Evolutionary conservation across 1,140 invertebrate genomes (phyloP), one percentile per base, ranked within the genome.

Genomic region (Pseudomyrmex gracilis): DNA sequence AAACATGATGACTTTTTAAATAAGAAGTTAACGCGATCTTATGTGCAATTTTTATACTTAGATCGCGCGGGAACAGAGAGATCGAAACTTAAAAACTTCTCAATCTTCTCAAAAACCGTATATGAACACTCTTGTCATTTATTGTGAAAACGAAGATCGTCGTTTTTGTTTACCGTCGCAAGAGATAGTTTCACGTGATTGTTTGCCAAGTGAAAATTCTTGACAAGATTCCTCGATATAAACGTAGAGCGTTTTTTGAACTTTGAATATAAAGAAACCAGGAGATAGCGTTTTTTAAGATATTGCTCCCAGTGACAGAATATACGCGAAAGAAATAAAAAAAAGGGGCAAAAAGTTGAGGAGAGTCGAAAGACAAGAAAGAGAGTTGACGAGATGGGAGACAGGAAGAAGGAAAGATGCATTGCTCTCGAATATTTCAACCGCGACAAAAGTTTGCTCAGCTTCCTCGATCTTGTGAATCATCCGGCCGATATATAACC

Each of bases 381-480:
- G 70, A 15, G 53, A 49, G 24, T 0, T 15, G 45, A 51, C 4
- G 15, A 45, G 51, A 8, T 9, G n/a, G 49, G 51, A 8, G 34
- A 0, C 34, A 34, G 34, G 47, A 10, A 64, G 70, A 64, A 73
- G 61, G 49, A 74, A 57, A 68, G 61, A 86, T 60, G 73, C 89
- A 85, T 88, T 85, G 84, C 86, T 88, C 86, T 90, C 84, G 78
- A 77, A 90, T 90, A 87, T 89, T 87, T 88, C 87, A 87, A 86
- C 80, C 71, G 73, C 86, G 76, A 89, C 89, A 88, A 89, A 89
- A 90, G 89, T 73, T 83, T 51, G 12, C 73, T 5, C 20, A 49
- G 45, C 61, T 88, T 57, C 57, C 60, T 76, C 58, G 64, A 86
- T 83, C 76, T 74, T 58, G 51, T 58, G 51, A 51, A 51, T 34